A percentile compares a stretch with the other conserved stretches of the same genome.
These are phyloP conservation scores for Venturia canescens DNA, from an alignment of 1,140 invertebrate species.

Conservation along the genomic window DNA sequence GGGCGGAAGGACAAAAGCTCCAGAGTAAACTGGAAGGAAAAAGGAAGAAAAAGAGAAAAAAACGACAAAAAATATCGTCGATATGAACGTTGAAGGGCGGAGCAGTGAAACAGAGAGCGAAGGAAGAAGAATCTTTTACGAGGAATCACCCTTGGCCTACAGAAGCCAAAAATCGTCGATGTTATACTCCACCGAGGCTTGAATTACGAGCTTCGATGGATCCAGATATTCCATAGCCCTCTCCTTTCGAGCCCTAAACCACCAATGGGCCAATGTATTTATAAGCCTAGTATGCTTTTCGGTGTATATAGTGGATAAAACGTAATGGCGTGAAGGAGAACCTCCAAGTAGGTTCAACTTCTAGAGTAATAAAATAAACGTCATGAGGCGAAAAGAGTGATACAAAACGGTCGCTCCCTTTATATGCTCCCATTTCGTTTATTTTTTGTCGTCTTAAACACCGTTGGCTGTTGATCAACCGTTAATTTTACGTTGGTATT, in stretches of 20 bases:
- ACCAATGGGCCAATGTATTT: background rate
- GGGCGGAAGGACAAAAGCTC: slow-evolving; percentile 9
- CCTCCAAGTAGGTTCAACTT: background rate
- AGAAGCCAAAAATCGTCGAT: background rate
- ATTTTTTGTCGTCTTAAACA: too few relatives aligned
- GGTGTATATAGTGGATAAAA: background rate
- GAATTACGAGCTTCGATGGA: slow-evolving; percentile 4
- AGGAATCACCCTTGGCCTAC: slow-evolving; percentile 29
- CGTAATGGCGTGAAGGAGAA: background rate
- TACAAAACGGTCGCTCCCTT: background rate
- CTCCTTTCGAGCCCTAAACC: too few relatives aligned
- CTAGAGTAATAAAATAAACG: background rate
- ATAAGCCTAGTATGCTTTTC: background rate
- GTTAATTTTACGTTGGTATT: too few relatives aligned
- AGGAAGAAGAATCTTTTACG: slow-evolving; percentile 29
- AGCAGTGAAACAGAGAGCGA: background rate
- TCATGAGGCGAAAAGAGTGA: background rate
- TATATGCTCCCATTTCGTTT: too few relatives aligned
- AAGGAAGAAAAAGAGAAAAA: slow-evolving; percentile 34
- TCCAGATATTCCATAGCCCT: background rate
- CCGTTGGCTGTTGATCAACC: too few relatives aligned
- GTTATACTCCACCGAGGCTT: slow-evolving; percentile 1
- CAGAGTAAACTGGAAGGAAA: slow-evolving; percentile 47
- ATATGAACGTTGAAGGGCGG: background rate
- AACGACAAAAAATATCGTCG: slow-evolving; percentile 17